These are phyloP conservation scores for Zosterops borbonicus DNA, from an alignment of 2,113 vertebrate species.

Conservation along the genomic window DNA sequence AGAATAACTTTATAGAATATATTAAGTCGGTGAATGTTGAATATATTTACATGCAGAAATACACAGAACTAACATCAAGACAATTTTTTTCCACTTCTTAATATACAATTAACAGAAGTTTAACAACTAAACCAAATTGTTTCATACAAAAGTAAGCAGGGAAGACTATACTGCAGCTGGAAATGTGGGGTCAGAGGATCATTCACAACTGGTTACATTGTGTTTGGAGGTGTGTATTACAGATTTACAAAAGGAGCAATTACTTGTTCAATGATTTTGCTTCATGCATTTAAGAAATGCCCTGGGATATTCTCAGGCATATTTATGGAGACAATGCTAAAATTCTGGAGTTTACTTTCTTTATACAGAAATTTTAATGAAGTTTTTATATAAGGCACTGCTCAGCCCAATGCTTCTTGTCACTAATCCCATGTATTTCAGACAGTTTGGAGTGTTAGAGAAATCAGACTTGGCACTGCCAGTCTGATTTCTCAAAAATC, in stretches of 20 bases:
- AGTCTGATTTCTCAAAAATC: not conserved
- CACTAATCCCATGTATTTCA: not conserved
- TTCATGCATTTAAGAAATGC: not conserved
- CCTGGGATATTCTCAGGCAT: not conserved
- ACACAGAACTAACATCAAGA: constrained; percentile 11
- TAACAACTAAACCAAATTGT: not conserved
- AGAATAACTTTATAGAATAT: constrained; percentile 4
- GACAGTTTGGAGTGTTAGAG: not conserved
- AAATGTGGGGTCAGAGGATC: not conserved
- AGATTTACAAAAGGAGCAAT: not conserved
- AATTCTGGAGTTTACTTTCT: not conserved
- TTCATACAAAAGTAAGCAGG: not conserved
- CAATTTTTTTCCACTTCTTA: not conserved
- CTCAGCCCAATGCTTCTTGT: not conserved
- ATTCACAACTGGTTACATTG: not conserved
- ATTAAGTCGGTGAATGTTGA: not conserved
- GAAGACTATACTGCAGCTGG: not conserved
- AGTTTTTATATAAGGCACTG: not conserved
- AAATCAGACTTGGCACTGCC: not conserved
- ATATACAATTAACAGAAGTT: not conserved
- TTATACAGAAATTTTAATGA: not conserved
- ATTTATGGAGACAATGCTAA: not conserved
- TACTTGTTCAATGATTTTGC: not conserved
- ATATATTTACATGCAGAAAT: constrained; percentile 27
- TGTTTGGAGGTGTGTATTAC: not conserved